Base-by-base conservation (phyloP, 2,797 vertebrate genomes). In the Botia almorhae region DNA sequence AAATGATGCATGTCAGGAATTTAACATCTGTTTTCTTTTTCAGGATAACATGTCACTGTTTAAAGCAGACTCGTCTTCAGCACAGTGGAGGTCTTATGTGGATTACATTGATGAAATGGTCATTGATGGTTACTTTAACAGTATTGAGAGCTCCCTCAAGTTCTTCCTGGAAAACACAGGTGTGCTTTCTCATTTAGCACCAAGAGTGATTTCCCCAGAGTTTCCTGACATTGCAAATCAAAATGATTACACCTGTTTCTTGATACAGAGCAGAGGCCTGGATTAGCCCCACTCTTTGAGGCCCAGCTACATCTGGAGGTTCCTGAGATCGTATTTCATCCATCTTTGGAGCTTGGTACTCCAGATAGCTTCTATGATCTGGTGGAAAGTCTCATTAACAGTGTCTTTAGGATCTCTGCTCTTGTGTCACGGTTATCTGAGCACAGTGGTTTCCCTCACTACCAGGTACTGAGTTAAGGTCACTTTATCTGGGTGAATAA, bases 141-240 rank as follows among this genome's bases (percentile, higher is more conserved):
- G 95, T 75, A 91, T 95, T 0, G 94, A 98, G 82, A 92, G 94
- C 85, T 98, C 97, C 0, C 95, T 99, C 78, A 95, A 92, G 81
- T 95, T 97, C 85, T 95, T 99, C 46, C 88, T 97, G 85, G 95
- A 98, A 78, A 98, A 96, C 87, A 98, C 95, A 63, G 97, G 97
- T 98, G 90, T 79, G 56, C 36, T 68, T 78, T 26, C 48, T 53
- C 2, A 58, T 53, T 48, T 33, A 69, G 43, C 69, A 51, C 46
- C 21, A 55, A 69, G 17, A 55, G 12, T 6, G 4, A 17, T 36
- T 16, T 81, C 1, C 61, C 6, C 8, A 16, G 21, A 51, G 14
- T 16, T 10, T 76, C 17, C 4, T 36, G 0, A 6, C 17, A 36
- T 14, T 71, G 26, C 36, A 68, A 21, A 60, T 80, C n/a, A 68